Percentiles rank a stretch among this genome's conserved stretches.
Evolutionary conservation across 2,888 invertebrate genomes (phyloP).

Genomic region (Notodromas monacha): DNA sequence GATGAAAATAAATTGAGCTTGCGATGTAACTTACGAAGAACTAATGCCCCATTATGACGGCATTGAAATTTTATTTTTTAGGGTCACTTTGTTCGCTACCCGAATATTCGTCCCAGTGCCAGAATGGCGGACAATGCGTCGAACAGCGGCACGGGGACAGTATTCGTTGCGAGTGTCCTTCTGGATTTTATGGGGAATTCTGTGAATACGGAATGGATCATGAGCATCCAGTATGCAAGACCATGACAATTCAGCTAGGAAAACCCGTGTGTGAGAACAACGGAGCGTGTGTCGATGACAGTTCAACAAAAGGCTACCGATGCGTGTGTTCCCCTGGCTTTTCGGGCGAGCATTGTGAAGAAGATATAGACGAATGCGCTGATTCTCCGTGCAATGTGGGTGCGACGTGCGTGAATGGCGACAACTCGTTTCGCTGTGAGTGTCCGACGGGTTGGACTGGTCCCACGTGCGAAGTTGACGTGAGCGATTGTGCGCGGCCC

Average conservation of each 20-base stretch:
- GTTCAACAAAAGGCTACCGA: background rate
- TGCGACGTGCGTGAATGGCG: constrained; percentile 40
- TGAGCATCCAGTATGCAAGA: constrained; percentile 11
- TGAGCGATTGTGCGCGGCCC: constrained; percentile 43
- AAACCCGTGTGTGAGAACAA: too few species aligned
- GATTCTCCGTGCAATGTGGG: constrained; percentile 40
- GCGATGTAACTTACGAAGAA: too few species aligned
- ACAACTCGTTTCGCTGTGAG: constrained; percentile 42
- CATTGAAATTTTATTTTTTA: background rate
- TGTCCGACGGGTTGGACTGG: constrained; percentile 58
- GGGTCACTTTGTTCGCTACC: background rate
- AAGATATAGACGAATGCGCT: constrained; percentile 51
- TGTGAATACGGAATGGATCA: constrained; percentile 9
- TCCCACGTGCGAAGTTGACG: constrained; percentile 35
- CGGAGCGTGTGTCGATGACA: too few species aligned
- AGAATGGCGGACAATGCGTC: background rate
- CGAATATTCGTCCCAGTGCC: background rate
- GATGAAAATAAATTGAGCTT: too few species aligned
- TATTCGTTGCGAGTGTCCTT: constrained; percentile 11
- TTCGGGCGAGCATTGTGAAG: constrained; percentile 36
- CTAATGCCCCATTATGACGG: too few species aligned
- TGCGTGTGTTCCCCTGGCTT: constrained; percentile 26
- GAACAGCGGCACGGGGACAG: background rate
- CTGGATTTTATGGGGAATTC: constrained; percentile 9
- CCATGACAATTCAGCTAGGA: background rate